A percentile compares a stretch with the other conserved stretches of the same genome.
phyloP scores from a whole-genome alignment of 2,797 vertebrate species.

The Sebastiscus tertius region DNA sequence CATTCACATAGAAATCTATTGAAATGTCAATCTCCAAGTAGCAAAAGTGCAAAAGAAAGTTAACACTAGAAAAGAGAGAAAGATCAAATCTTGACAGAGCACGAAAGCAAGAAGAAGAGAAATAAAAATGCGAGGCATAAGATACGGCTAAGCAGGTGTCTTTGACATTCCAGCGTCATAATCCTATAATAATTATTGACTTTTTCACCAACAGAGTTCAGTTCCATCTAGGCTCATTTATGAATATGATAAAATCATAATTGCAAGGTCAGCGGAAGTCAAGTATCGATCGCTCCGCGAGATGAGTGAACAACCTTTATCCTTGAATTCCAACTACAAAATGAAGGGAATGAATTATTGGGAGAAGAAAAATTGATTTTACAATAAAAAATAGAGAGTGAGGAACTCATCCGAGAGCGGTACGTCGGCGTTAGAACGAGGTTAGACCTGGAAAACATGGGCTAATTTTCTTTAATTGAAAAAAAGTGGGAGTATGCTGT shows the following conservation, averaged over 20 bases:
- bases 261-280: constrained; percentile 61
- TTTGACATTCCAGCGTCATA: constrained; percentile 44
- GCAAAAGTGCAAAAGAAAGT: not conserved
- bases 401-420: not conserved
- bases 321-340: constrained; percentile 21
- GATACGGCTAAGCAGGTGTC: constrained; percentile 32
- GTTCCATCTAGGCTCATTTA: constrained; percentile 63
- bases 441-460: not conserved
- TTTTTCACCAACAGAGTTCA: constrained; percentile 55
- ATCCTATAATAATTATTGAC: constrained; percentile 70
- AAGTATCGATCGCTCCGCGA: constrained; percentile 59
- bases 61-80: not conserved
- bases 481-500: not conserved
- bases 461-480: constrained; percentile 3
- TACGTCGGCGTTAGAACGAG: not conserved
- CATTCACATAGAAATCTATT: not conserved
- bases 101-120: not conserved
- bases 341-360: constrained; percentile 4
- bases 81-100: constrained; percentile 1
- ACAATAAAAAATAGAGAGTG: constrained; percentile 17
- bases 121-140: constrained; percentile 20
- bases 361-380: constrained; percentile 15
- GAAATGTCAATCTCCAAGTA: not conserved
- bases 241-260: constrained; percentile 72
- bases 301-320: constrained; percentile 31